phyloP scores from a whole-genome alignment of 1,140 invertebrate genomes.

The Bombyx mori region ASM3026992v2 NC_085115.1:12369501-12370000 shows the following conservation, averaged over 20 bases:
- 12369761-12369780: conserved; percentile 6
- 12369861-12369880: background rate
- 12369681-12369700: conserved; percentile 32
- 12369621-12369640: background rate
- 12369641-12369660: conserved; percentile 11
- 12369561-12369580: no score
- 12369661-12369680: conserved; percentile 33
- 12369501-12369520: no score
- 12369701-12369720: conserved; percentile 56
- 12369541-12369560: no score
- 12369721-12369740: conserved; percentile 53
- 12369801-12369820: conserved; percentile 32
- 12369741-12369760: conserved; percentile 16
- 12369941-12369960: conserved; percentile 8
- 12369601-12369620: no score
- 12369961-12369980: no score
- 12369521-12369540: no score
- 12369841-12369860: conserved; percentile 15
- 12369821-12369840: conserved; percentile 46
- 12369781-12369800: conserved; percentile 24
- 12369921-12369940: conserved; percentile 29
- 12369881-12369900: background rate
- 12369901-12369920: conserved; percentile 5
- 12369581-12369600: no score
- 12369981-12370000: no score